Base-by-base conservation (phyloP, 2,888 invertebrate genomes). In the Gymnoscelis rufifasciata region DNA sequence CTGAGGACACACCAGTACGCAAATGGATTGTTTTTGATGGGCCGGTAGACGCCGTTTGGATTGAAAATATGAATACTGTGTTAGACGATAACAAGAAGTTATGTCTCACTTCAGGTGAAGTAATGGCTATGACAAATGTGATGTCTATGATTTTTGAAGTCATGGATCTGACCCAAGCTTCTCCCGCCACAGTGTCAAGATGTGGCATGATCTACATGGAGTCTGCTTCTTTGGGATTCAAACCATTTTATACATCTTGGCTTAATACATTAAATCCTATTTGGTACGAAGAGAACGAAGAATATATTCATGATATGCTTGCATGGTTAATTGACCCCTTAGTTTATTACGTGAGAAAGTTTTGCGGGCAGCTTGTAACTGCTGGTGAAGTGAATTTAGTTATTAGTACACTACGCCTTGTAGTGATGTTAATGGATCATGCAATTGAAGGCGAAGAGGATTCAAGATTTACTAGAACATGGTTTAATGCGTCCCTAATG, bases 21-120 rank as follows among this genome's bases (percentile, higher is more conserved):
- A 97, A 97, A 80, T 97, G 97, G 97, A 91, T 98, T 33, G 93
- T 98, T 40, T 97, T 98, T 74, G 96, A 96, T 74, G 96, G 96
- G 0, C 96, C 96, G 0, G 95, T 96, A 2, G 96, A 96, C 76
- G 94, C 95, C 2, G 93, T 94, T 3, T 96, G 96, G 96, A 95
- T 96, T 59, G 96, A 96, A 86, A 96, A 95, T 74, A 93, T 96
- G 91, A 96, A 96, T 70, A 95, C 95, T 0, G 95, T 95, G 3
- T 81, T 96, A 56, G 96, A 96, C 74, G 95, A 95, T 62, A 96
- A 95, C 73, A 95, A 94, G 78, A 96, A 95, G 70, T 88, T 96
- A 11, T 96, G 96, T 69, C 82, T 96, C 27, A 94, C 95, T 74
- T 95, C 95, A 13, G 96, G 96, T 11, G 96, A 96, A 81, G 94